Evolutionary conservation across 2,113 vertebrate species (phyloP), one percentile per base, ranked within the genome.

Genomic region (Echinops telfairi): DNA sequence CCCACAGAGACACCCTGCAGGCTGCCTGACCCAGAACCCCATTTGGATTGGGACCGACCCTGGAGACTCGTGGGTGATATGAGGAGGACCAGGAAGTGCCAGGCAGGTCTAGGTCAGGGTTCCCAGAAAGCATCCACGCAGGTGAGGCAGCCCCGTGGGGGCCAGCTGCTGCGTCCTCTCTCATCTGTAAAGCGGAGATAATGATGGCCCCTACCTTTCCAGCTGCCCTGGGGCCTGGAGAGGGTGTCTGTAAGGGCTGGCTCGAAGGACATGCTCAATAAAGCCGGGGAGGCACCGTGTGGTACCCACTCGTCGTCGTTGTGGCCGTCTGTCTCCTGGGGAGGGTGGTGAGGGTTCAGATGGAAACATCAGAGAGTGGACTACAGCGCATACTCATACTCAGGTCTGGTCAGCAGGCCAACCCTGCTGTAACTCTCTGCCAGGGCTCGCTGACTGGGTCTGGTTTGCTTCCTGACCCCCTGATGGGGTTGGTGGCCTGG

Each of bases 201-300:
- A 70, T 82, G 33, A n/a, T 83, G 71, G 71, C 5, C 86, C 70
- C 57, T 40, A 1, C 29, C 70, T 75, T 43, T 1, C 0, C 0
- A 71, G 36, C 43, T 82, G 31, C 29, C 20, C 20, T 83, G 70
- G 78, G 92, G 60, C 53, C 19, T 62, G 22, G 91, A 53, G 62
- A 2, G 80, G 29, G 5, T 11, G 2, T 68, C 79, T 82, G 9
- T 70, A 14, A 64, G 78, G 78, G 14, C 62, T 8, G n/a, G 57
- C 79, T 5, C 11, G 11, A 66, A 87, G 62, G 70, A 89, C 22
- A 9, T 2, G 2, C 29, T 81, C 83, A 97, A 94, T 97, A 62
- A 62, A 53, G 47, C 47, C 47, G 9, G 47, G 47, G 47, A 40
- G 47, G 47, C 12, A 2, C 47, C 9, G 2, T 53, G 47, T 58